phyloP scores from a whole-genome alignment of 2,797 vertebrate genomes.

The Cossypha heuglini region DNA sequence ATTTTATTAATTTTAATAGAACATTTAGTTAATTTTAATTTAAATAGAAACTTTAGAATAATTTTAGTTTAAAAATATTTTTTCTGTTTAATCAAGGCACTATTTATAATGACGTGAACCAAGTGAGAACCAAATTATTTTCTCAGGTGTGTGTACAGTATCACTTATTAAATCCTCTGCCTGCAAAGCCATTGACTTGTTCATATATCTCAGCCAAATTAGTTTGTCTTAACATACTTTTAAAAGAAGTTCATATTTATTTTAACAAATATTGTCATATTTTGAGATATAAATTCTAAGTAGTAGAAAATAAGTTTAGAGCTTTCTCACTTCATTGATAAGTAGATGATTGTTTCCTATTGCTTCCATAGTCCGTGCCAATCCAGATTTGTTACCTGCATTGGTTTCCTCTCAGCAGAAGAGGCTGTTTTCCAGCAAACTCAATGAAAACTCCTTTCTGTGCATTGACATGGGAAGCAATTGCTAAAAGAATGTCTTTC shows the following conservation, averaged over 20 bases:
- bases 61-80: neutral
- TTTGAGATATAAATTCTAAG: neutral
- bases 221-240: neutral
- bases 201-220: neutral
- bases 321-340: neutral
- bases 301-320: neutral
- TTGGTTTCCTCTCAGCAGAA: neutral
- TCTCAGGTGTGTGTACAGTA: neutral
- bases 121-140: neutral
- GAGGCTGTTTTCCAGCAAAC: conserved; percentile 52
- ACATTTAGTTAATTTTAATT: neutral
- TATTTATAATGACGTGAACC: neutral
- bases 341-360: neutral
- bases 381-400: neutral
- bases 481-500: conserved; percentile 45
- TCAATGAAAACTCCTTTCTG: conserved; percentile 59
- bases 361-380: neutral
- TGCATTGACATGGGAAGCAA: conserved; percentile 65
- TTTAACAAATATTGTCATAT: neutral
- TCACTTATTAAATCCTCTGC: neutral
- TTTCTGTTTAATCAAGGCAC: neutral
- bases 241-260: neutral
- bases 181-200: neutral
- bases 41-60: neutral
- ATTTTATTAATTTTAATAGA: neutral